These are phyloP conservation scores for Edolisoma coerulescens DNA, from an alignment of 2,113 vertebrate species.

Conservation along the genomic window DNA sequence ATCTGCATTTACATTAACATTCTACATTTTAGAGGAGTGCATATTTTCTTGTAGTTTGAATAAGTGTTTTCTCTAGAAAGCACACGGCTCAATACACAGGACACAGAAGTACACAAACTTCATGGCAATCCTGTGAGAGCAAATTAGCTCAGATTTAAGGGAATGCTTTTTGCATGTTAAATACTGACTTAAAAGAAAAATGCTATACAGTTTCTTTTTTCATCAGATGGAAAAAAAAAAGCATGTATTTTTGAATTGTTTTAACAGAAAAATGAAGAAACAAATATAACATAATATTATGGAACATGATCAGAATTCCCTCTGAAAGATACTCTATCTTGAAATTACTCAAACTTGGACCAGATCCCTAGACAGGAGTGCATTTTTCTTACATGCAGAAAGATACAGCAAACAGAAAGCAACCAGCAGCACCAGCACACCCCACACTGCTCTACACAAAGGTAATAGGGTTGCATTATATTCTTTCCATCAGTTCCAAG, in stretches of 20 bases:
- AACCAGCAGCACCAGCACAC: not conserved
- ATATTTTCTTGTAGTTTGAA: not conserved
- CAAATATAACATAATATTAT: not conserved
- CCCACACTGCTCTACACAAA: not conserved
- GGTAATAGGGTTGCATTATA: no score
- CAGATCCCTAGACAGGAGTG: not conserved
- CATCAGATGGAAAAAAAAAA: not conserved
- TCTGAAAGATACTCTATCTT: not conserved
- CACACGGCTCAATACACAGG: not conserved
- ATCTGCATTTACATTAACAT: not conserved
- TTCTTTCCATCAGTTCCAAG: not conserved
- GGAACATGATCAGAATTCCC: not conserved
- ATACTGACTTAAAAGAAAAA: not conserved
- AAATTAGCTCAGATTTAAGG: not conserved
- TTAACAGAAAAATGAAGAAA: not conserved
- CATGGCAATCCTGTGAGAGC: not conserved
- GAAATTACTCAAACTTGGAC: not conserved
- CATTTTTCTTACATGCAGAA: not conserved
- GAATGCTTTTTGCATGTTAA: not conserved
- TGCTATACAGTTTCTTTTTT: not conserved
- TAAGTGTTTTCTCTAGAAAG: not conserved
- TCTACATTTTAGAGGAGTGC: not conserved
- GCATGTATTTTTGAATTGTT: not conserved
- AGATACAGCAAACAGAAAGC: not conserved
- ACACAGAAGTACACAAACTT: not conserved